Percentiles rank a stretch among this genome's conserved stretches.
These are phyloP conservation scores for Asobara japonica DNA, from an alignment of 1,140 invertebrate species.

Conservation along the genomic window DNA sequence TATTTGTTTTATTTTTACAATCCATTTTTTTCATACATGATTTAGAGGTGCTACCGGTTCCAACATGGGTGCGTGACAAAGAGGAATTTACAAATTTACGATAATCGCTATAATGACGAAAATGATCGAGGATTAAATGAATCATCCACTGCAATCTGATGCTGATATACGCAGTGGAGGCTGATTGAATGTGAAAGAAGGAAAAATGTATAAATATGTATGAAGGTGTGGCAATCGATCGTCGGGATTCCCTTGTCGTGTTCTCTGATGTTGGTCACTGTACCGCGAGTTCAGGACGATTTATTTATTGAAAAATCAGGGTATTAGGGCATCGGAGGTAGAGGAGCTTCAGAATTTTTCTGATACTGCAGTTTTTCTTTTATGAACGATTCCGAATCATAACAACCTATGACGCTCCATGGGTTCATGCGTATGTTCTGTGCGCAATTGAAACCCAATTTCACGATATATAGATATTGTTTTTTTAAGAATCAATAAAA, in stretches of 20 bases:
- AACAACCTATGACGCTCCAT: too few species aligned
- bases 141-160: conserved; percentile 1
- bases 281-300: conserved; percentile 13
- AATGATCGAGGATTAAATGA: conserved; percentile 4
- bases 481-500: too few species aligned
- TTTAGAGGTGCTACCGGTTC: not conserved
- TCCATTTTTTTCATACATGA: not conserved
- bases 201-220: conserved; percentile 24
- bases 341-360: too few species aligned
- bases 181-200: not conserved
- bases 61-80: not conserved
- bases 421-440: too few species aligned
- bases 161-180: not conserved
- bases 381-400: too few species aligned
- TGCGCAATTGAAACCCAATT: too few species aligned
- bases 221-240: conserved; percentile 31
- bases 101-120: not conserved
- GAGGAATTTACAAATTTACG: not conserved
- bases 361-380: too few species aligned
- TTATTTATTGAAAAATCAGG: not conserved
- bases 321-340: conserved; percentile 20
- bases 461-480: too few species aligned
- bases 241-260: not conserved
- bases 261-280: conserved; percentile 6
- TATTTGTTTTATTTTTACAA: too few species aligned